Base-by-base conservation (phyloP, 1,140 invertebrate genomes). In the Cherax destructor region DNA sequence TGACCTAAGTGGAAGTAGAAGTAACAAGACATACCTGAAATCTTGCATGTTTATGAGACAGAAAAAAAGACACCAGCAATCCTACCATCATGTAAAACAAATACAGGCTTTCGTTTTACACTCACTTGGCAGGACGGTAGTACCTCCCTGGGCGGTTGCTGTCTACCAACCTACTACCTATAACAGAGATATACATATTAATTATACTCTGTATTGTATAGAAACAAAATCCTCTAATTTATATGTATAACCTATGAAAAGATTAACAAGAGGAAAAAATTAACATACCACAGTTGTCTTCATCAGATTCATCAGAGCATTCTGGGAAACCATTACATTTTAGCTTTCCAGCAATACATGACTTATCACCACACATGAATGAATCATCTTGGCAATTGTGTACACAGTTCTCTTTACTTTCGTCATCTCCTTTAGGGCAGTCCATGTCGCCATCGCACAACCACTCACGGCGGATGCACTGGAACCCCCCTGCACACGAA, bases 391-490 rank as follows among this genome's bases (percentile, higher is more conserved):
- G 69, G 74, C 92, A 91, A 6, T 50, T 13, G 4, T 47, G 59
- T 0, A 13, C 49, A 72, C 89, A 91, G 21, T 59, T 85, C 56
- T 91, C 83, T n/a, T 65, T 59, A 24, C 93, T 93, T 92, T 95
- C 95, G 92, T 95, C 95, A 24, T 94, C 94, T 0, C 94, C 94
- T 92, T 95, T 96, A 7, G 94, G 94, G 94, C 96, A 97, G 93
- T 97, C 92, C n/a, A 72, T 93, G 83, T 96, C 96, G 16, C 95
- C 95, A 94, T 97, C 96, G 94, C 96, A 96, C 85, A 94, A 94
- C 96, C 96, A 96, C 91, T 95, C 94, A 65, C 95, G 95, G 93
- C 89, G 94, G 94, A 94, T 93, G 74, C 97, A 97, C 87, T 95
- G 90, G 21, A 92, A 89, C 21, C 97, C 96, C 6, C 95, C 94